Conservation (phyloP, 2,888 invertebrate species). For the Spodoptera picta region DNA sequence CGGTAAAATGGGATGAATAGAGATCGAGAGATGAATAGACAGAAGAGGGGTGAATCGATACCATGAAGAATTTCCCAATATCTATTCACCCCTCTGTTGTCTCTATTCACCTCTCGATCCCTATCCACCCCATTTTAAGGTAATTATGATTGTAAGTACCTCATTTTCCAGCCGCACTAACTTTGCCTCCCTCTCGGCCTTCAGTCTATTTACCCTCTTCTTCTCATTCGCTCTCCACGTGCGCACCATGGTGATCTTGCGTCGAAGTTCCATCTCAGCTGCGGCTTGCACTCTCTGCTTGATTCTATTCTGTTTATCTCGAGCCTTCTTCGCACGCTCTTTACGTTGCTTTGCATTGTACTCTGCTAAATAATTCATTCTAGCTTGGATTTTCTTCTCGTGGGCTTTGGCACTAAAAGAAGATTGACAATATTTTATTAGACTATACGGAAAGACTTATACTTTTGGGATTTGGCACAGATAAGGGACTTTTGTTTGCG, state of each 20-base stretch:
- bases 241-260: constrained; percentile 83
- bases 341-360: constrained; percentile 75
- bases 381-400: constrained; percentile 76
- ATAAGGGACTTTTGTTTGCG: too few relatives aligned
- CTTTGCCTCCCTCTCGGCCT: constrained; percentile 74
- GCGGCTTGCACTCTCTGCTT: constrained; percentile 83
- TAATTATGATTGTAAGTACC: constrained; percentile 52
- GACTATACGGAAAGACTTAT: too few relatives aligned
- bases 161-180: constrained; percentile 71
- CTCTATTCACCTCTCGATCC: too few relatives aligned
- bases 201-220: constrained; percentile 74
- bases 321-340: constrained; percentile 71
- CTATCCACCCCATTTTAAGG: too few relatives aligned
- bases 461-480: too few relatives aligned
- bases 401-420: constrained; percentile 77
- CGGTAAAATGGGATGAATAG: too few relatives aligned
- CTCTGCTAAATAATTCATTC: constrained; percentile 79
- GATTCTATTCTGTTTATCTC: constrained; percentile 76
- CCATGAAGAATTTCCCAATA: too few relatives aligned
- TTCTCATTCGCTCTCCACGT: constrained; percentile 81
- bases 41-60: too few relatives aligned
- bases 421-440: not conserved
- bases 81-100: too few relatives aligned
- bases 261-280: constrained; percentile 79
- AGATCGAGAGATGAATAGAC: too few relatives aligned